Conservation (phyloP, 2,797 vertebrate species). For the Cuniculus paca region DNA sequence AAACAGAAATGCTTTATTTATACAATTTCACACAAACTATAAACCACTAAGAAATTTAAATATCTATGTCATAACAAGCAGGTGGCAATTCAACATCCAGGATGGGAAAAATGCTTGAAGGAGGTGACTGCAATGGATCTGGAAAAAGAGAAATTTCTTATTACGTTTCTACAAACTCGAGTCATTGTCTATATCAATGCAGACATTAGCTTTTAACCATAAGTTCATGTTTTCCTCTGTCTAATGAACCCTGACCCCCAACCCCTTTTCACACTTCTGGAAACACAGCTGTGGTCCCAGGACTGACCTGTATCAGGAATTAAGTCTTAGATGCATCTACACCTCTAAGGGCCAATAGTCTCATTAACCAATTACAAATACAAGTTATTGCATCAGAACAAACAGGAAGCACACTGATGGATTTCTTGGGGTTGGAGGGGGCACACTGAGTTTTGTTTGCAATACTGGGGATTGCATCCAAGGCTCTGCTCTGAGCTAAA, state of each 20-base stretch:
- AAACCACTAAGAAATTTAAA: conserved; percentile 56
- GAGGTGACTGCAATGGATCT: conserved; percentile 84
- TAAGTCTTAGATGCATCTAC: neutral
- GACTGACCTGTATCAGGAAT: neutral
- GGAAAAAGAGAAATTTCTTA: conserved; percentile 70
- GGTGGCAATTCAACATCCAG: conserved; percentile 88
- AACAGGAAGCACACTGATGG: neutral
- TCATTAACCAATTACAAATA: neutral
- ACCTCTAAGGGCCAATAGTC: neutral
- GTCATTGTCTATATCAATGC: neutral
- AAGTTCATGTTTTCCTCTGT: neutral
- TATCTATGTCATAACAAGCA: conserved; percentile 75
- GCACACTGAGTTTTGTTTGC: neutral
- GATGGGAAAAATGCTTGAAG: conserved; percentile 84
- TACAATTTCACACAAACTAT: conserved; percentile 17
- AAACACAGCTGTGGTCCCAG: neutral
- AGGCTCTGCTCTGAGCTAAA: neutral
- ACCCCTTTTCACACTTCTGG: neutral
- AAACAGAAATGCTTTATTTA: conserved; percentile 80
- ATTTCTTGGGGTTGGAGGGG: neutral
- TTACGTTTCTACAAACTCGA: conserved; percentile 31
- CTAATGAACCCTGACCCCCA: neutral
- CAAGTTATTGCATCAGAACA: neutral
- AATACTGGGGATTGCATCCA: neutral
- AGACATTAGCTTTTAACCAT: neutral